Base-by-base conservation (phyloP, 1,140 invertebrate genomes). In the Platyura marginata region DNA sequence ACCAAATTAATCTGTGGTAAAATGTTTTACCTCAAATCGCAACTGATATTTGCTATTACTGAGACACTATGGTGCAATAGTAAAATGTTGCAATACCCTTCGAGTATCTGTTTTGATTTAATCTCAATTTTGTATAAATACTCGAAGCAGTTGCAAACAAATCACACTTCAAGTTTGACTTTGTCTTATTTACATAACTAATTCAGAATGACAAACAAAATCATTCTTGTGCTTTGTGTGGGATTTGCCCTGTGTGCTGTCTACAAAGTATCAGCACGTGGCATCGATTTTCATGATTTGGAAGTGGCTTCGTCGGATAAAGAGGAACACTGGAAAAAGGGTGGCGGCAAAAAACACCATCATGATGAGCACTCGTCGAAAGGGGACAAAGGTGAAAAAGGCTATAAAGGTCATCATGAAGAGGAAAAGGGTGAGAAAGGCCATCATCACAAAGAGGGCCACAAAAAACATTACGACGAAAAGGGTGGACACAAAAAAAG, bases 401-500 rank as follows among this genome's bases (percentile, higher is more conserved):
- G 53, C 0, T 52, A 61, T 43, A 56, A 61, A 40, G 45, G 51
- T 35, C 48, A 40, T 9, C 55, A 61, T 35, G 40, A 57, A 15
- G 37, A 52, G 19, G 55, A 56, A 23, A 57, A 60, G 44, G 59
- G 73, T 1, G 71, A 75, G 37, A 73, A 84, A 47, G 79, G 77
- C 1, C 69, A 81, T 48, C 74, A 79, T 46, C 76, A 74, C 19
- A 77, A 79, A 54, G 74, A 79, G 47, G 70, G 78, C 48, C 70
- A 81, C 47, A 70, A 71, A 41, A 74, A 74, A 1, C 75, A 82
- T 52, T 72, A 84, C 51, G 70, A 71, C 35, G 78, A 81, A 47
- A 70, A 82, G 45, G 71, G 72, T n/a, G 79, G 79, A 0, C 74
- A 82, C 49, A 75, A 81, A 50, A 81, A 84, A 51, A 72, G 75